A percentile compares a stretch with the other conserved stretches of the same genome.
These are phyloP conservation scores for Axis porcinus DNA, from an alignment of 2,113 vertebrate genomes.

Conservation along the genomic window DNA sequence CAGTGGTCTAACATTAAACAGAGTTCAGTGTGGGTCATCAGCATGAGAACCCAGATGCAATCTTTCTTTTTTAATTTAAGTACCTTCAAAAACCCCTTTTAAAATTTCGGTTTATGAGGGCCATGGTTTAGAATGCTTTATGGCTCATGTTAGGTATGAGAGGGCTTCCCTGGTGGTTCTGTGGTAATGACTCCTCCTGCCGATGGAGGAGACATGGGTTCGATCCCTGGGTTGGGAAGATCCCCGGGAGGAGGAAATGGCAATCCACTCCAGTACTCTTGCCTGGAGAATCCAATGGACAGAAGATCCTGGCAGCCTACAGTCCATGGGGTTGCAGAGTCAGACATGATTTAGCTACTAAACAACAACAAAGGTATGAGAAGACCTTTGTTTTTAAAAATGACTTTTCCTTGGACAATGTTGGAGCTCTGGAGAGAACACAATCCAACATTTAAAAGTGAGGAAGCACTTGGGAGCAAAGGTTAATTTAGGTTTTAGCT, in stretches of 20 bases:
- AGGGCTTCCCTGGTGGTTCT: background rate
- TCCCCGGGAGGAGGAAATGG: background rate
- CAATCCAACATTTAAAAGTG: background rate
- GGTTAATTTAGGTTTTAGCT: background rate
- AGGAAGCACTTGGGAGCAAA: background rate
- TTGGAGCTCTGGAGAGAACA: background rate
- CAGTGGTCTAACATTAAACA: background rate
- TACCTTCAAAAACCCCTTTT: background rate
- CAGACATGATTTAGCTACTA: background rate
- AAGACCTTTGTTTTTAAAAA: background rate
- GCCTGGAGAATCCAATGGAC: background rate
- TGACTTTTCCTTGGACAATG: background rate
- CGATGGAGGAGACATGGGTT: background rate
- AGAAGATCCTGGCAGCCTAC: background rate
- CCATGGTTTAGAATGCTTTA: background rate
- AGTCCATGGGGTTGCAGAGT: background rate
- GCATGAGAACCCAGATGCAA: background rate
- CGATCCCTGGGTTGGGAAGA: background rate
- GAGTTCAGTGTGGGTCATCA: background rate
- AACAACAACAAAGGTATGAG: background rate
- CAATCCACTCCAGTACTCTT: background rate
- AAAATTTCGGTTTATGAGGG: background rate
- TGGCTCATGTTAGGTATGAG: background rate
- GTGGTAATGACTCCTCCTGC: background rate
- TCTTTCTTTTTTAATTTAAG: conserved; percentile 15